Percentiles rank a stretch among this genome's conserved stretches.
Conservation (phyloP, 2,888 invertebrate genomes). For the Heterodera filipjevi region DNA sequence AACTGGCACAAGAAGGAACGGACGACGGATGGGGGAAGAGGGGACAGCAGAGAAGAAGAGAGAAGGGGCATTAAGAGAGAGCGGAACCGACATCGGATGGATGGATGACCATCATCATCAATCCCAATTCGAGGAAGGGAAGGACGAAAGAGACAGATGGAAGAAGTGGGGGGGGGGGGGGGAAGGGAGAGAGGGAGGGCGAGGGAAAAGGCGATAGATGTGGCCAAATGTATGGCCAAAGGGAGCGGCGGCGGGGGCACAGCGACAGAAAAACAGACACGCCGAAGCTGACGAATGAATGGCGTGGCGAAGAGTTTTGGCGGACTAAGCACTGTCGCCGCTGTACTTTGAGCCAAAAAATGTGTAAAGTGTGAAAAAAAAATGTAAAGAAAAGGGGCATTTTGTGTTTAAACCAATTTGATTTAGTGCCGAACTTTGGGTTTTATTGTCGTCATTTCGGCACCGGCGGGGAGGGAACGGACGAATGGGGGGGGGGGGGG, state of each 20-base stretch:
- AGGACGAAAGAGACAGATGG: too few species aligned
- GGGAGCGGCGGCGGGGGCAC: neutral
- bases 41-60: neutral
- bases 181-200: neutral
- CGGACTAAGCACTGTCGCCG: neutral
- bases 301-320: too few species aligned
- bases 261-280: neutral
- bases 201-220: neutral
- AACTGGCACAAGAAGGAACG: constrained; percentile 9
- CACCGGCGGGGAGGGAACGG: too few species aligned
- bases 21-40: neutral
- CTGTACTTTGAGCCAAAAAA: neutral
- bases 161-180: too few species aligned
- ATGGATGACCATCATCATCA: neutral
- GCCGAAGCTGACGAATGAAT: too few species aligned
- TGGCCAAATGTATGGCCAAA: neutral
- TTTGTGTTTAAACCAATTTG: too few species aligned
- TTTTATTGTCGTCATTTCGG: too few species aligned
- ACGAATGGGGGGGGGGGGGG: too few species aligned
- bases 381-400: too few species aligned
- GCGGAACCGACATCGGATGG: neutral
- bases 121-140: too few species aligned
- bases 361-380: neutral
- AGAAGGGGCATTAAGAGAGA: neutral
- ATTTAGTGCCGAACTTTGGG: neutral